phyloP scores from a whole-genome alignment of 92 coral and sea anemone genomes.

The Diadumene lineata region DNA sequence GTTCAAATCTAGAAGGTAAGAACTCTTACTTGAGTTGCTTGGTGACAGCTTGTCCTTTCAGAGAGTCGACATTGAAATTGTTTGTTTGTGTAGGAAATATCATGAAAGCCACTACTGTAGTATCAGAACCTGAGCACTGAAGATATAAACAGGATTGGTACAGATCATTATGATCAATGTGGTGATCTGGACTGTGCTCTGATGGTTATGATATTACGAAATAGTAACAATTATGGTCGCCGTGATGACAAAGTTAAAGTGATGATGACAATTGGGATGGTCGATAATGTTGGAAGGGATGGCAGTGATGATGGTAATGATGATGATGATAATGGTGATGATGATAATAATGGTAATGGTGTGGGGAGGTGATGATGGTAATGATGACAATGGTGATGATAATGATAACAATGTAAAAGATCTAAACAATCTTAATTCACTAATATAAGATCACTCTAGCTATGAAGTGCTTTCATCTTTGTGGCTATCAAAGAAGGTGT shows the following conservation, averaged over 20 bases:
- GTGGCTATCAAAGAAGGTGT: neutral
- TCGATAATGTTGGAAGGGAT: neutral
- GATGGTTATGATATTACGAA: neutral
- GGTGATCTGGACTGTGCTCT: neutral
- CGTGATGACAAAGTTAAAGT: neutral
- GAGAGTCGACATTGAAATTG: constrained; percentile 93
- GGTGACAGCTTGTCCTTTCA: constrained; percentile 95
- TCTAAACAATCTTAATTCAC: no score
- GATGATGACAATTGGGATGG: neutral
- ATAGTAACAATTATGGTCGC: neutral
- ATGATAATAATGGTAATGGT: neutral
- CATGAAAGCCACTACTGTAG: constrained; percentile 93
- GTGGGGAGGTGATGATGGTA: neutral
- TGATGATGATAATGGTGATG: neutral
- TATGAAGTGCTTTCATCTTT: no score
- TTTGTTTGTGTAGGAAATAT: constrained; percentile 91
- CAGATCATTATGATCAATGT: neutral
- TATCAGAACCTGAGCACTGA: constrained; percentile 64
- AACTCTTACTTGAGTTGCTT: constrained; percentile 80
- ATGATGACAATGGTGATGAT: neutral
- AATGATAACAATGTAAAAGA: neutral
- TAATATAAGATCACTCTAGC: no score
- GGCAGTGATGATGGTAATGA: neutral
- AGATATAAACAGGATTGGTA: neutral
- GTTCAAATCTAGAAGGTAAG: no score